These are phyloP conservation scores for Drosophila arawakana DNA, from an alignment of 1,140 invertebrate species.

Conservation along the genomic window DNA sequence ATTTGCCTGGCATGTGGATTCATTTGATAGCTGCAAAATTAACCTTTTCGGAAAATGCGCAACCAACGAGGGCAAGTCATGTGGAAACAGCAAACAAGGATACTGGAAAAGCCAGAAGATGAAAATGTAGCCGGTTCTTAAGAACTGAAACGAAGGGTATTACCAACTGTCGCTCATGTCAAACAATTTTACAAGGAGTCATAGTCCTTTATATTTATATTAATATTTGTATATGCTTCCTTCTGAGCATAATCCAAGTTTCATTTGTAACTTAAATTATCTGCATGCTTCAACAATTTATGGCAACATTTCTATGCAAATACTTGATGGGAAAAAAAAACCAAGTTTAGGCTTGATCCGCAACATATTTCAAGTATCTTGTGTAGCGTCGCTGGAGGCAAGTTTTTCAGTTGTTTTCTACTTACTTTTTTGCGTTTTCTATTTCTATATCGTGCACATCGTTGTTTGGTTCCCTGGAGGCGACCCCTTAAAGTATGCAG, in stretches of 20 bases:
- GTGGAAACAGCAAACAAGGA: slow-evolving; percentile 48
- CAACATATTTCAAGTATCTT: slow-evolving; percentile 16
- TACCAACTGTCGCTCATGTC: slow-evolving; percentile 31
- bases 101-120: slow-evolving; percentile 14
- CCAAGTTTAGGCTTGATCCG: slow-evolving; percentile 3
- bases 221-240: slow-evolving; percentile 9
- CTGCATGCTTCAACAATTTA: slow-evolving; percentile 11
- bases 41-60: slow-evolving; percentile 70
- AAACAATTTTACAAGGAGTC: slow-evolving; percentile 19
- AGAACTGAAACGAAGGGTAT: slow-evolving; percentile 1
- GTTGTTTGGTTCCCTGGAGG: slow-evolving; percentile 3
- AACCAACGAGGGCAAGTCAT: slow-evolving; percentile 55
- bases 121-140: slow-evolving; percentile 13
- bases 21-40: slow-evolving; percentile 75
- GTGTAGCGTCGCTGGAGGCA: slow-evolving; percentile 1
- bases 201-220: slow-evolving; percentile 1
- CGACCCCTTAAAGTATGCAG: slow-evolving; percentile 66
- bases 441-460: slow-evolving; percentile 1
- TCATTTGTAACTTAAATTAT: slow-evolving; percentile 12
- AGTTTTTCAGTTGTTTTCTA: slow-evolving; percentile 12
- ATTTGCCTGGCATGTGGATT: slow-evolving; percentile 42
- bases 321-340: slow-evolving; percentile 2
- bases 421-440: slow-evolving; percentile 12
- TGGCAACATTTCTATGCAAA: slow-evolving; percentile 6
- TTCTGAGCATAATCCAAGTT: slow-evolving; percentile 5